These are phyloP conservation scores for Dasysyrphus albostriatus DNA, from an alignment of 2,888 invertebrate species.

Conservation along the genomic window DNA sequence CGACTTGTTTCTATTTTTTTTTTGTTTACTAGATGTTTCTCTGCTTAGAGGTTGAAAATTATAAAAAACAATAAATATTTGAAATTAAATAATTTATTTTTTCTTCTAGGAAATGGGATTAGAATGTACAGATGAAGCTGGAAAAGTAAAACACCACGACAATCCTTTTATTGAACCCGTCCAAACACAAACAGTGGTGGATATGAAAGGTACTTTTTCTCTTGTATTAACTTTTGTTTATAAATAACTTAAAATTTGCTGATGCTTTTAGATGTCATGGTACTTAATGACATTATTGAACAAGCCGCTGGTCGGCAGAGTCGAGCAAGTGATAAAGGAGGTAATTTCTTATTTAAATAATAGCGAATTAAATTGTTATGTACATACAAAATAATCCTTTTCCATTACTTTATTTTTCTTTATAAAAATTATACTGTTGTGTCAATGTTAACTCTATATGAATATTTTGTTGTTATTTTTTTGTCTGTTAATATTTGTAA, in stretches of 20 bases:
- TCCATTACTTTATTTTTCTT: constrained; percentile 47
- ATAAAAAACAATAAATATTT: too few species aligned
- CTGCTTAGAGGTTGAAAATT: too few species aligned
- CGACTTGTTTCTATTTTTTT: too few species aligned
- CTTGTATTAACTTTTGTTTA: neutral
- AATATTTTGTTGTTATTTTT: neutral
- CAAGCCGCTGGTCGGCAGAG: constrained; percentile 96
- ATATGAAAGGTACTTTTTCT: constrained; percentile 91
- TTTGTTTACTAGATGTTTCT: too few species aligned
- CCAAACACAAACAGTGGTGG: constrained; percentile 94
- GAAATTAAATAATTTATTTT: neutral
- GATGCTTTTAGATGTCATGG: constrained; percentile 93
- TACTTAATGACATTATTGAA: constrained; percentile 97
- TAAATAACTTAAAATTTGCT: neutral
- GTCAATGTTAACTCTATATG: constrained; percentile 61
- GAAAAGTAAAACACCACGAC: constrained; percentile 93
- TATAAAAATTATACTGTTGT: constrained; percentile 42
- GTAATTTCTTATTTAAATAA: constrained; percentile 85
- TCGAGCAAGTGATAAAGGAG: constrained; percentile 93
- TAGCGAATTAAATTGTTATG: constrained; percentile 2
- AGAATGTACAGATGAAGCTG: constrained; percentile 91
- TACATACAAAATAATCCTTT: constrained; percentile 52
- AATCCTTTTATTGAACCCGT: constrained; percentile 96
- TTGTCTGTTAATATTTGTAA: constrained; percentile 65
- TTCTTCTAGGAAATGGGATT: constrained; percentile 89